Percentiles rank a stretch among this genome's conserved stretches.
phyloP scores from a whole-genome alignment of 2,888 invertebrate species.

The Rapana venosa region DNA sequence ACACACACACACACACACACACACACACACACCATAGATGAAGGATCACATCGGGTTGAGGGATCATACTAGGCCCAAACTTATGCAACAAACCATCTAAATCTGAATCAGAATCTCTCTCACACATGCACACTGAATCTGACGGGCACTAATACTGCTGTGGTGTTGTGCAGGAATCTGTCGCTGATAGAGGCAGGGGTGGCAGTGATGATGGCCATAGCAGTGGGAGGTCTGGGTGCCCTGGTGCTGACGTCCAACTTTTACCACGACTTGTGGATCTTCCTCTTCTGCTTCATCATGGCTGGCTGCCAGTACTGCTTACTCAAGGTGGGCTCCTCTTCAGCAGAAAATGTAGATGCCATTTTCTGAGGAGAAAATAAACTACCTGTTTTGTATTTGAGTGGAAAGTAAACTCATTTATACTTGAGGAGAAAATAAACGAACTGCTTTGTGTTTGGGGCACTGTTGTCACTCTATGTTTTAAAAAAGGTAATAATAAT shows the following conservation, averaged over 20 bases:
- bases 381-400: too few relatives aligned
- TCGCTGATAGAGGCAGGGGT: slow-evolving; percentile 89
- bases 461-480: background rate
- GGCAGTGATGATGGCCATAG: slow-evolving; percentile 89
- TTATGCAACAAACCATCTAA: too few relatives aligned
- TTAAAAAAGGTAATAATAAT: too few relatives aligned
- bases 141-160: background rate
- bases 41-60: too few relatives aligned
- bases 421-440: too few relatives aligned
- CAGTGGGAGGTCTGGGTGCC: slow-evolving; percentile 92
- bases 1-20: background rate
- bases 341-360: background rate
- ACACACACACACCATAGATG: background rate
- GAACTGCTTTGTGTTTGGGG: background rate
- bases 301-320: slow-evolving; percentile 98
- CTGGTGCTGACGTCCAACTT: slow-evolving; percentile 89
- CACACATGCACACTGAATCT: background rate
- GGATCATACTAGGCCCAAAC: too few relatives aligned
- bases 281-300: slow-evolving; percentile 97
- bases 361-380: background rate
- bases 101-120: too few relatives aligned
- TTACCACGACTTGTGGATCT: slow-evolving; percentile 94
- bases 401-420: too few relatives aligned
- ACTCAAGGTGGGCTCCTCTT: slow-evolving; percentile 82
- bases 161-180: slow-evolving; percentile 83